These are phyloP conservation scores for Malachius bipustulatus DNA, from an alignment of 2,888 invertebrate genomes.

Conservation along the genomic window DNA sequence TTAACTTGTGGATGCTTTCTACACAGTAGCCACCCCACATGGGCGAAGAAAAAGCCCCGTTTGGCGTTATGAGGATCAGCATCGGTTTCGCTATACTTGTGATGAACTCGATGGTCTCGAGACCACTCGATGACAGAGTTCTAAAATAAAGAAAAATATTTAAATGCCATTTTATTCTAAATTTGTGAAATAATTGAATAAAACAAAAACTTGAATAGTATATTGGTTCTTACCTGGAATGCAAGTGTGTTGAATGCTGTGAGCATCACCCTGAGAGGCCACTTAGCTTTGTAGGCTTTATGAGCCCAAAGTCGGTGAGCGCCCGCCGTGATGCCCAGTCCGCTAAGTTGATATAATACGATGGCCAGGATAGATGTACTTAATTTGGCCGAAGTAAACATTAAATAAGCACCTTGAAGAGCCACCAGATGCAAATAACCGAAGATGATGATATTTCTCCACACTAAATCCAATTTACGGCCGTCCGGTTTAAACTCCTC, in stretches of 20 bases:
- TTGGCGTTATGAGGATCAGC: constrained; percentile 75
- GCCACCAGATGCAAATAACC: too few species aligned
- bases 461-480: constrained; percentile 54
- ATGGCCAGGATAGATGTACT: constrained; percentile 53
- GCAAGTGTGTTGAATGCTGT: constrained; percentile 69
- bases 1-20: too few species aligned
- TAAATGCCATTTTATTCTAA: too few species aligned
- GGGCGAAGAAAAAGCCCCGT: constrained; percentile 84
- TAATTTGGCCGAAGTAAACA: constrained; percentile 62
- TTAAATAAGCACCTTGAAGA: constrained; percentile 61
- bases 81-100: too few species aligned
- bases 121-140: constrained; percentile 79
- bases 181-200: too few species aligned
- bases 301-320: constrained; percentile 89
- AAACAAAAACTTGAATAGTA: too few species aligned
- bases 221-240: constrained; percentile 54
- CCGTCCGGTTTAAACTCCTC: constrained; percentile 18
- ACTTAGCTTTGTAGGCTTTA: constrained; percentile 73
- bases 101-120: constrained; percentile 68
- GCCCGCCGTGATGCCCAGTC: constrained; percentile 76
- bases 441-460: constrained; percentile 76
- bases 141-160: too few species aligned
- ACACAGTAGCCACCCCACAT: constrained; percentile 93
- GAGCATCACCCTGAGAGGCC: constrained; percentile 66
- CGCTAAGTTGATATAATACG: too few species aligned